Conservation (phyloP, 2,113 vertebrate genomes). For the Myotis brandtii region DNA sequence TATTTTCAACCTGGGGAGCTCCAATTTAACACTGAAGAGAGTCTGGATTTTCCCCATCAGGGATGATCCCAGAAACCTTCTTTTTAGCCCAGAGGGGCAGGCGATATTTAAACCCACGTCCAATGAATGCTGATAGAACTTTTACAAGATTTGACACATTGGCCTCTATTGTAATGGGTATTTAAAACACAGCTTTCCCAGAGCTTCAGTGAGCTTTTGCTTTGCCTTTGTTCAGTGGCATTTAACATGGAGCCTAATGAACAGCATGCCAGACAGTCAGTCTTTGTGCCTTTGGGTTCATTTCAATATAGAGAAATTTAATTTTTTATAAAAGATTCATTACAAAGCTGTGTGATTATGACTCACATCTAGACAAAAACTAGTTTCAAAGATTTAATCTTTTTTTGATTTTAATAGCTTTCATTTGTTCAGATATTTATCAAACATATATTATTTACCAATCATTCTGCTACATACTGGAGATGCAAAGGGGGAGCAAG, state of each 20-base stretch:
- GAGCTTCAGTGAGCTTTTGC: not conserved
- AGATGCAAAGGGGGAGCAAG: not conserved
- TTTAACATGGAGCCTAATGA: conserved; percentile 45
- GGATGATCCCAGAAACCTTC: not conserved
- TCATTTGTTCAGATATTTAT: conserved; percentile 33
- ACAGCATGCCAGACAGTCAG: not conserved
- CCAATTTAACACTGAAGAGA: conserved; percentile 60
- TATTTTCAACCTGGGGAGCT: conserved; percentile 71
- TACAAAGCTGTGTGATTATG: conserved; percentile 34
- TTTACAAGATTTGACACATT: not conserved
- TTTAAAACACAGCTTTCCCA: conserved; percentile 2
- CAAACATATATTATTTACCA: not conserved
- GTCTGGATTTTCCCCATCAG: conserved; percentile 54
- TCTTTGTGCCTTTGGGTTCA: conserved; percentile 5
- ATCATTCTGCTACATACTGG: not conserved
- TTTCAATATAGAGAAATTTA: conserved; percentile 62
- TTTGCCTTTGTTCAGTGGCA: conserved; percentile 29
- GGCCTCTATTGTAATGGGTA: not conserved
- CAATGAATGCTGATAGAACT: not conserved
- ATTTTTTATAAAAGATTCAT: conserved; percentile 20
- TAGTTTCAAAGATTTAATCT: not conserved
- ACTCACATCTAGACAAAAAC: conserved; percentile 8
- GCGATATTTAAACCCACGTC: not conserved
- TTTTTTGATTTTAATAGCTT: not conserved
- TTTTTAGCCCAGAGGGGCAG: not conserved